Conservation (phyloP, 2,113 vertebrate species). For the Coptodon bakossiorum region DNA sequence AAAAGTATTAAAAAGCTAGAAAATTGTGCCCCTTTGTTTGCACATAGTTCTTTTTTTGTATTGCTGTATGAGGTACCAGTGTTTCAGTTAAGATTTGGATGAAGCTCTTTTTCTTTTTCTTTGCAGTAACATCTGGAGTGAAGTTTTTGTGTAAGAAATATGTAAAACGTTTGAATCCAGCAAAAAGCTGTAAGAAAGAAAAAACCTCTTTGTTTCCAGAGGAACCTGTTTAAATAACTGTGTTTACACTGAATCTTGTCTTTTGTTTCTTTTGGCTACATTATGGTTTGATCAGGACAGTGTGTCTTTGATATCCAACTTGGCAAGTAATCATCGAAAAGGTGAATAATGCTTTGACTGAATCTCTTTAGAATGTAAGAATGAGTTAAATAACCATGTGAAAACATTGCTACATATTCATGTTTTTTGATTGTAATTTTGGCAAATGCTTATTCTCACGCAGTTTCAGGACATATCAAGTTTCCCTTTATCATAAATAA, state of each 20-base stretch:
- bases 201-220: not conserved
- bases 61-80: slow-evolving; percentile 30
- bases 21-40: not conserved
- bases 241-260: not conserved
- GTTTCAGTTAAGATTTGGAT: slow-evolving; percentile 16
- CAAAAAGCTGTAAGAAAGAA: not conserved
- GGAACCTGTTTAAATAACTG: not conserved
- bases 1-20: slow-evolving; percentile 6
- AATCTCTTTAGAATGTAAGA: not conserved
- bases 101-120: not conserved
- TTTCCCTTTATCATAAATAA: slow-evolving; percentile 42
- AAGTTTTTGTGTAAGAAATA: not conserved
- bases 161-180: not conserved
- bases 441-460: slow-evolving; percentile 32
- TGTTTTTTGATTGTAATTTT: slow-evolving; percentile 33
- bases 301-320: not conserved
- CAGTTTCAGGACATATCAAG: slow-evolving; percentile 10
- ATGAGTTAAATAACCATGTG: not conserved
- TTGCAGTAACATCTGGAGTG: not conserved
- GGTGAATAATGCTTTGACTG: not conserved
- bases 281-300: not conserved
- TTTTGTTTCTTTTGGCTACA: not conserved
- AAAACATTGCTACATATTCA: not conserved
- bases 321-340: not conserved
- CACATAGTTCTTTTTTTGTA: not conserved